Evolutionary conservation across 1,140 invertebrate genomes (phyloP), one percentile per base, ranked within the genome.

Genomic region (Drosophila subpulchrella): DNA sequence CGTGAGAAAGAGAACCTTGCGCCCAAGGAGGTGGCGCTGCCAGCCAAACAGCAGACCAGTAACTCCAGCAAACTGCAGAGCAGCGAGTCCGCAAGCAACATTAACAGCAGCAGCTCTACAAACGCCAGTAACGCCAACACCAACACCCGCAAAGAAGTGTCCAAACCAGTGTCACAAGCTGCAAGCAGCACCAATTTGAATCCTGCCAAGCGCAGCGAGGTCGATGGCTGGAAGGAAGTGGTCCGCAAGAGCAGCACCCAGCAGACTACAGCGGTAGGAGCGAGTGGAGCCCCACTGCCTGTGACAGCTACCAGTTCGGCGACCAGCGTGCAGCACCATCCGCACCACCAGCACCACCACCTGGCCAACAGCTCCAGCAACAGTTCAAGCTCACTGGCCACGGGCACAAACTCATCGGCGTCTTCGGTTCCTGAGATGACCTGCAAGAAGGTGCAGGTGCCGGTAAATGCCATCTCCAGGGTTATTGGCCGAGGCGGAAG

Each of bases 171-270:
- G 24, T 36, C 48, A 8, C 34, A 65, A 15, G 15, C 63, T 24
- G 27, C 66, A 7, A 57, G 53, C 51, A 38, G 13, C 17, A 24
- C 68, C 44, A 68, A 8, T 15, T 20, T 38, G 32, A 65, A 59
- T 32, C 51, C 53, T 12, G 24, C 67, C 3, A 92, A 92, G 30
- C 82, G 91, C 13, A 81, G 97, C 54, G 98, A 99, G 80, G 80
- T 89, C 1, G 98, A 99, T 91, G 98, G 98, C 7, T 99, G 98
- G 98, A 99, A 98, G 92, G 98, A 99, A 94, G 98, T 99, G 10
- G 97, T 98, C 7, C 93, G 98, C 89, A 98, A 97, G 93, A 97
- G 95, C 62, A 93, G 93, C 17, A 83, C 93, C 8, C 93, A 93
- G 68, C 91, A 92, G 30, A 78, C 67, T 8, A 84, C 82, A 20